Conservation (phyloP, 2,113 vertebrate genomes). For the Varanus salvator region DNA sequence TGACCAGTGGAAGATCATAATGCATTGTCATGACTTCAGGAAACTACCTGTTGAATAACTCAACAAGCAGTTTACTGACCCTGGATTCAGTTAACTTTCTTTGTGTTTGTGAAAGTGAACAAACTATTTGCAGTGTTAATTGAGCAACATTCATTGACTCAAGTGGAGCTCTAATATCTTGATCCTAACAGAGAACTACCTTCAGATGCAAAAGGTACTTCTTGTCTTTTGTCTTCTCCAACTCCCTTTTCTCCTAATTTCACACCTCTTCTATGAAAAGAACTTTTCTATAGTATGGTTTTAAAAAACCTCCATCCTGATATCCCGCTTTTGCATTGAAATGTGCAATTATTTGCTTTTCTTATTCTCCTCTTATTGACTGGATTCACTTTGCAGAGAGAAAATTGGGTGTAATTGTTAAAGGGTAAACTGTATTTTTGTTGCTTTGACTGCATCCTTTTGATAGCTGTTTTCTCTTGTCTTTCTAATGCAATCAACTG, state of each 20-base stretch:
- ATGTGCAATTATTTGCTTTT: neutral
- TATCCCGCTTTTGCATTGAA: neutral
- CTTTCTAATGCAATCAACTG: constrained; percentile 11
- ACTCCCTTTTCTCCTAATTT: neutral
- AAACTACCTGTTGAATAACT: no score
- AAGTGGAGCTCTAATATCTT: neutral
- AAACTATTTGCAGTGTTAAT: constrained; percentile 5
- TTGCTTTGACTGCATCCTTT: neutral
- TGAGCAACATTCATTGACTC: neutral
- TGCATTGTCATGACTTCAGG: no score
- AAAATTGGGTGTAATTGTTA: constrained; percentile 13
- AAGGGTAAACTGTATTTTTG: neutral
- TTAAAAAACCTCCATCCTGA: neutral
- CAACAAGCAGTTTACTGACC: neutral
- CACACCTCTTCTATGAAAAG: neutral
- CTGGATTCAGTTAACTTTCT: neutral
- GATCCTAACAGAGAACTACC: neutral
- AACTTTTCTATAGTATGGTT: neutral
- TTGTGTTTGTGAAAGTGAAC: neutral
- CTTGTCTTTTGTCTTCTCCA: neutral
- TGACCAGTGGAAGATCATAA: no score
- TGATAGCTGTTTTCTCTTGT: constrained; percentile 1
- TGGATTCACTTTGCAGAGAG: neutral
- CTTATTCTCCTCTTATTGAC: neutral
- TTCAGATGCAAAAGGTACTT: neutral